Conservation (phyloP, 2,888 invertebrate species). For the Abscondita cerata region DNA sequence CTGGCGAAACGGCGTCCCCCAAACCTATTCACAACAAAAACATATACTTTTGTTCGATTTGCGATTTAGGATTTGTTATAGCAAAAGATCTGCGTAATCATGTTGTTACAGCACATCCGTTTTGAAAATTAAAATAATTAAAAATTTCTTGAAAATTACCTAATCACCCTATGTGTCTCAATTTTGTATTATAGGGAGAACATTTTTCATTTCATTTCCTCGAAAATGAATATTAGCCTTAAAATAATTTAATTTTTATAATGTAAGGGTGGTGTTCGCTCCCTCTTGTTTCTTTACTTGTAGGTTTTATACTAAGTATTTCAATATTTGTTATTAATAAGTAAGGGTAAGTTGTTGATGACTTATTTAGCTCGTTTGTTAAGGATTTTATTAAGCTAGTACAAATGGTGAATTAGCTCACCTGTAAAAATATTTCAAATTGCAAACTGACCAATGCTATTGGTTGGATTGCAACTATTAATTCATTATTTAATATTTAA, state of each 20-base stretch:
- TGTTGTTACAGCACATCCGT: slow-evolving; percentile 55
- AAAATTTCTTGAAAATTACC: too few species aligned
- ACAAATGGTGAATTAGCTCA: background rate
- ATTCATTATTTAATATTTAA: background rate
- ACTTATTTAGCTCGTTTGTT: background rate
- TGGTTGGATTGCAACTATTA: too few species aligned
- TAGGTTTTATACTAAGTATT: background rate
- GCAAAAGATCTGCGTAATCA: slow-evolving; percentile 56
- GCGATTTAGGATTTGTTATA: slow-evolving; percentile 58
- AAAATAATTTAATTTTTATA: too few species aligned
- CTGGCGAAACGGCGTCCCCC: slow-evolving; percentile 20
- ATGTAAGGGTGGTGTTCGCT: too few species aligned
- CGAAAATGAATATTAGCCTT: too few species aligned
- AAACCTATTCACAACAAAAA: slow-evolving; percentile 46
- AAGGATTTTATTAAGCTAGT: background rate
- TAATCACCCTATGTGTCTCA: too few species aligned
- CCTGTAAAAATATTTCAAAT: background rate
- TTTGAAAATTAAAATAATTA: slow-evolving; percentile 38
- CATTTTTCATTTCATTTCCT: too few species aligned
- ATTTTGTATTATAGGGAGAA: too few species aligned
- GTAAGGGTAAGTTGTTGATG: background rate
- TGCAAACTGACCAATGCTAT: background rate
- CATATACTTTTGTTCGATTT: slow-evolving; percentile 64
- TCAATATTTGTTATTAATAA: background rate
- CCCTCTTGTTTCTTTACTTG: background rate